Percentiles rank a stretch among this genome's conserved stretches.
Conservation (phyloP, 2,113 vertebrate genomes). For the Muntiacus reevesi region DNA sequence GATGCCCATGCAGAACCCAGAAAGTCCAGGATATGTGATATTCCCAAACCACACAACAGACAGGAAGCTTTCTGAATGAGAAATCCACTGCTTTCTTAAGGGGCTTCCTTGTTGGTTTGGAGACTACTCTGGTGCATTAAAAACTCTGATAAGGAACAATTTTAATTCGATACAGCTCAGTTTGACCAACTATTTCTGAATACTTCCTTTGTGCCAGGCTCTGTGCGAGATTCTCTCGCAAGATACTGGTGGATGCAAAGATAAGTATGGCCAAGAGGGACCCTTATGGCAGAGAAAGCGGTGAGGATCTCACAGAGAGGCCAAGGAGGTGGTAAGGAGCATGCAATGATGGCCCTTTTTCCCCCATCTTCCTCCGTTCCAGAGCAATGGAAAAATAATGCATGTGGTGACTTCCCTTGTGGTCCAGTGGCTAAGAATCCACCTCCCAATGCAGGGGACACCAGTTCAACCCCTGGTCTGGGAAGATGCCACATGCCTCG, state of each 20-base stretch:
- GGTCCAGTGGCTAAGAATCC: not conserved
- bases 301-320: fast-evolving
- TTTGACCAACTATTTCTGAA: not conserved
- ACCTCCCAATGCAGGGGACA: not conserved
- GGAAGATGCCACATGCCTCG: not conserved
- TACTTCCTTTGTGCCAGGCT: not conserved
- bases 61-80: not conserved
- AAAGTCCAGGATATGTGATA: not conserved
- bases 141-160: not conserved
- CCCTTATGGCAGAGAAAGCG: not conserved
- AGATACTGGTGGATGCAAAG: fast-evolving
- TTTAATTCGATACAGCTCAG: not conserved
- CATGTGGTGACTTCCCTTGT: not conserved
- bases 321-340: fast-evolving
- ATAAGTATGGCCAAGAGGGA: not conserved
- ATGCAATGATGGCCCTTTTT: fast-evolving
- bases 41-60: not conserved
- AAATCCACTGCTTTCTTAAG: not conserved
- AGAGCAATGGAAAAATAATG: not conserved
- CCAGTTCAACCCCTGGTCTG: not conserved
- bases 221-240: not conserved
- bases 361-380: not conserved
- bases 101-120: not conserved
- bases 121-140: not conserved
- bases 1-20: not conserved